Conservation (phyloP, 2,888 invertebrate genomes). For the Plusia festucae region DNA sequence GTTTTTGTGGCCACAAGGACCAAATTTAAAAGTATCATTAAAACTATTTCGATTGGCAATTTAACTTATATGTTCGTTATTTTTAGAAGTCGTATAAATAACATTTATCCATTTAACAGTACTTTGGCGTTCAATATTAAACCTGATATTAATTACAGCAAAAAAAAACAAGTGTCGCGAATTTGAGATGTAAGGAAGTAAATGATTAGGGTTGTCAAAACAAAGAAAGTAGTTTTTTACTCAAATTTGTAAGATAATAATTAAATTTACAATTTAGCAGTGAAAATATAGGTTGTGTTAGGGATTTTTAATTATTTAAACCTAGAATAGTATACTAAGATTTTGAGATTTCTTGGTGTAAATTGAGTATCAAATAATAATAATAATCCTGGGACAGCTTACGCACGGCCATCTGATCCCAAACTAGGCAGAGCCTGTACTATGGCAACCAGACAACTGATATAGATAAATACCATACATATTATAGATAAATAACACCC, state of each 20-base stretch:
- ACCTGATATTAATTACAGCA: constrained; percentile 2
- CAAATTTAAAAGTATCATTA: not conserved
- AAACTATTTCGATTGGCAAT: not conserved
- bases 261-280: no score
- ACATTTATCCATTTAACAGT: not conserved
- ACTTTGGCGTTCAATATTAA: not conserved
- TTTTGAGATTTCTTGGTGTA: no score
- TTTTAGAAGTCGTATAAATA: not conserved
- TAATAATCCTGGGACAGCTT: no score
- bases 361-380: no score
- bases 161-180: constrained; percentile 2
- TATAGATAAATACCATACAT: no score
- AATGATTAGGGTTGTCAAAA: not conserved
- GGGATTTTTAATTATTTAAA: no score
- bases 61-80: not conserved
- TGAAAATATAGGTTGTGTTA: no score
- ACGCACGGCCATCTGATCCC: no score
- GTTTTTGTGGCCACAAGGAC: not conserved
- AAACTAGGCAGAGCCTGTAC: no score
- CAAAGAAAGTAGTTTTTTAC: not conserved
- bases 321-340: no score
- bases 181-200: not conserved
- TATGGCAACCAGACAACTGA: no score
- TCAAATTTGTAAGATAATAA: not conserved
- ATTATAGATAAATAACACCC: no score